Evolutionary conservation across 2,888 invertebrate species (phyloP).

Genomic region (Oligia latruncula): DNA sequence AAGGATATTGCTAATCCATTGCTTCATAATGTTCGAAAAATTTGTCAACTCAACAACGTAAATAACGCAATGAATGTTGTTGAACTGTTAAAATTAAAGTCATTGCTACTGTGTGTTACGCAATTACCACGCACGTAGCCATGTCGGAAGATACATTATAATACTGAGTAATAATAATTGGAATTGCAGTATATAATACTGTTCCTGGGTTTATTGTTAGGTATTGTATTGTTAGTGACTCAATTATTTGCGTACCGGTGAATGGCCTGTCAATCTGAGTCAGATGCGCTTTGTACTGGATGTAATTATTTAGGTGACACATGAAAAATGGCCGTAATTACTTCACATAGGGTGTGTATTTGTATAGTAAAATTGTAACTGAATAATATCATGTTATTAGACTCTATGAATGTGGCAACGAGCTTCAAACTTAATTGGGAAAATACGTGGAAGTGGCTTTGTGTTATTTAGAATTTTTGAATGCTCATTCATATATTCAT

Average conservation of each 20-base stretch:
- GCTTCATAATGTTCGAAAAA: no score
- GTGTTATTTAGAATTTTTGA: neutral
- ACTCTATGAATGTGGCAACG: constrained; percentile 7
- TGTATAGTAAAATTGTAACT: neutral
- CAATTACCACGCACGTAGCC: neutral
- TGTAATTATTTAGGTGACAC: neutral
- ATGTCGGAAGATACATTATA: neutral
- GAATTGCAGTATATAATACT: neutral
- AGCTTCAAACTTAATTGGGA: neutral
- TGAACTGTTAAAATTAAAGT: no score
- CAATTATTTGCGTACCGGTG: neutral
- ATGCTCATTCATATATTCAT: constrained; percentile 10
- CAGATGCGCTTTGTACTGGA: constrained; percentile 1
- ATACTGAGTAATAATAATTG: neutral
- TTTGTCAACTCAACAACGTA: no score
- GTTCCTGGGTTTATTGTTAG: neutral
- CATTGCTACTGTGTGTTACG: no score
- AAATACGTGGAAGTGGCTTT: constrained; percentile 19
- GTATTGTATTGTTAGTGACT: neutral
- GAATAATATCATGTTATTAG: neutral
- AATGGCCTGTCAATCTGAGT: constrained; percentile 28
- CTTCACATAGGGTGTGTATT: neutral
- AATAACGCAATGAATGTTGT: no score
- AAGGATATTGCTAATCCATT: no score
- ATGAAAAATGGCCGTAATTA: neutral